Base-by-base conservation (phyloP, 2,797 vertebrate genomes). In the Pipistrellus pygmaeus region DNA sequence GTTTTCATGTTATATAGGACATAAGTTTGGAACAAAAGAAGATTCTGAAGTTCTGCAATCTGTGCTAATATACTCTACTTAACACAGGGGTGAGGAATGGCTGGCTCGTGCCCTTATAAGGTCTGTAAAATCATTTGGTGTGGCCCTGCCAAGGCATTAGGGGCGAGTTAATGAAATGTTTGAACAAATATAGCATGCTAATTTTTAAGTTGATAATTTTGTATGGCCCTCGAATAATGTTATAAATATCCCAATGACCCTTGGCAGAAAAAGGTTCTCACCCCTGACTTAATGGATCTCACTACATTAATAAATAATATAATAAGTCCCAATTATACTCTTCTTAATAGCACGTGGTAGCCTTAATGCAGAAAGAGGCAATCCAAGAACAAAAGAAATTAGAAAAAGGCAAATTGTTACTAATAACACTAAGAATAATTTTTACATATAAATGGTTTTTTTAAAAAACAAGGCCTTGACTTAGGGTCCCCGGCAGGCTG, bases 1-100 rank as follows among this genome's bases (percentile, higher is more conserved):
- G n/a, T 78, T 94, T 90, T 83, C 35, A 83, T 94, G n/a, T 77
- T 72, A 86, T 83, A 64, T 87, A 55, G 53, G 21, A 55, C 17
- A 32, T 60, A 88, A 82, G 7, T 83, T 83, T 85, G n/a, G 23
- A 90, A 90, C 18, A 85, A 87, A 73, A 91, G 75, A 71, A 41
- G 38, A 60, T 92, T 80, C n/a, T 69, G 8, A 87, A 82, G 32
- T 92, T 92, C 41, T 90, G 30, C 15, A 83, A 32, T 48, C 17
- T 93, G 25, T 62, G 72, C 46, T 94, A 94, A 77, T 68, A 80
- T 27, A 21, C 2, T 69, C 73, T 69, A 44, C 4, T 73, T 92
- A 83, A 96, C 53, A 55, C 21, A 55, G 53, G 53, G 53, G 53
- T 55, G 53, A 8, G 53, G 53, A 55, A 55, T 55, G 53, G 21